Evolutionary conservation across 2,113 vertebrate genomes (phyloP), one percentile per base, ranked within the genome.

Genomic region (Ceuthmochares aereus): DNA sequence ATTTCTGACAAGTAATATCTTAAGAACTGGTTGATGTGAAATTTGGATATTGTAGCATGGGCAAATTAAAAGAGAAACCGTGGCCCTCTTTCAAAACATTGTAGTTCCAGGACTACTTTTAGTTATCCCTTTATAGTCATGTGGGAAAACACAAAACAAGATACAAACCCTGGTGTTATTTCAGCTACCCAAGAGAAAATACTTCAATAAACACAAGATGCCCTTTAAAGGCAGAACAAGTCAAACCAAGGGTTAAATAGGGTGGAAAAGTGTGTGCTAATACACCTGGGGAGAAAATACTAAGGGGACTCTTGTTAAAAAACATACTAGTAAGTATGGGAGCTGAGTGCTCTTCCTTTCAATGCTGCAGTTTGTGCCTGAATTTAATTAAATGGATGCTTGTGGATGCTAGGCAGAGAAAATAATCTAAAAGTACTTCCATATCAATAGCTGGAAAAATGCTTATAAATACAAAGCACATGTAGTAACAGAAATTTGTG

Each of bases 121-220:
- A 66, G 42, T 79, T 83, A 83, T 37, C 7, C 4, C 3, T 0
- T 74, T 73, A 40, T 30, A 79, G 69, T 82, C 7, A 7, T 10
- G 8, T 72, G 32, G 18, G 34, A 47, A 86, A 75, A 49, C 15
- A 11, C 30, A 45, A 73, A 62, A 25, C 8, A 29, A 54, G 36
- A 29, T 60, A 55, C 0, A 1, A 68, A 62, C 14, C 9, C 12
- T 58, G 37, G 32, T 34, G 5, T 66, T 67, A 69, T 42, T 86
- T 73, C 22, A 68, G 29, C 16, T 68, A 52, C 36, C 6, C 21
- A 17, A 60, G 32, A 77, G 45, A 59, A 91, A 27, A 13, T n/a
- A 12, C 2, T 7, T 29, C 37, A 85, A 45, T 83, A 85, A 47
- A 51, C 17, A 60, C 0, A 0, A 66, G 10, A 12, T 70, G 29